Evolutionary conservation across 2,797 vertebrate species (phyloP).

Genomic region (Poeciliopsis paucimaculata): DNA sequence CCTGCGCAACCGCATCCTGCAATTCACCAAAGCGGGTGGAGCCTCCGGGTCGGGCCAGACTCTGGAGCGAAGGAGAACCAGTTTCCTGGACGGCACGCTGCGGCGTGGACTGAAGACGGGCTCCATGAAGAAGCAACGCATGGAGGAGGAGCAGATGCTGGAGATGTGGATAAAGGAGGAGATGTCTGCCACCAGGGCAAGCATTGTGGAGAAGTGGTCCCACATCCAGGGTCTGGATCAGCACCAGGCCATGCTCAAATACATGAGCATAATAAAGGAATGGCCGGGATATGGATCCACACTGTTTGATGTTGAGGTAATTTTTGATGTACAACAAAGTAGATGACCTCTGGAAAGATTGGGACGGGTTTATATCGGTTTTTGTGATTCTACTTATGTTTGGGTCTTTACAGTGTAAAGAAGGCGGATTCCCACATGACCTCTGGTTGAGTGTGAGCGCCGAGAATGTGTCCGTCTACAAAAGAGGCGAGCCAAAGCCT

Average conservation of each 20-base stretch:
- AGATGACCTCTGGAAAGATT: neutral
- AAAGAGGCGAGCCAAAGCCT: slow-evolving; percentile 88
- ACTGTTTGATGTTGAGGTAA: slow-evolving; percentile 92
- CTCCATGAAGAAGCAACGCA: slow-evolving; percentile 90
- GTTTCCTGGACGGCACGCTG: slow-evolving; percentile 91
- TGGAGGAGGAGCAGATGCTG: slow-evolving; percentile 94
- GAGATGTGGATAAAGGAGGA: slow-evolving; percentile 97
- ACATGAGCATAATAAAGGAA: slow-evolving; percentile 91
- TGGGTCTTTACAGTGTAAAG: slow-evolving; percentile 84
- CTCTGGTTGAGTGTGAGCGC: slow-evolving; percentile 93
- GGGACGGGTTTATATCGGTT: neutral
- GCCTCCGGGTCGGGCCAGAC: slow-evolving; percentile 81
- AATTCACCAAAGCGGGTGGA: slow-evolving; percentile 86
- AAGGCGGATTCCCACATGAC: slow-evolving; percentile 93
- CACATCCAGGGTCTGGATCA: slow-evolving; percentile 87
- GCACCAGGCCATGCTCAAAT: slow-evolving; percentile 93
- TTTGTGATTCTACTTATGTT: neutral
- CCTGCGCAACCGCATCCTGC: slow-evolving; percentile 87
- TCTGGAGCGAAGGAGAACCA: slow-evolving; percentile 88
- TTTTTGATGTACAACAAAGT: neutral
- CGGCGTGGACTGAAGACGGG: slow-evolving; percentile 89
- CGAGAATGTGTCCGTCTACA: slow-evolving; percentile 92
- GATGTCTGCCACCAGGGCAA: slow-evolving; percentile 88
- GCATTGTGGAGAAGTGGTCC: slow-evolving; percentile 89
- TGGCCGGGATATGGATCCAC: slow-evolving; percentile 94